Evolutionary conservation across 2,888 invertebrate species (phyloP).

Genomic region (Falcaria lacertinaria): DNA sequence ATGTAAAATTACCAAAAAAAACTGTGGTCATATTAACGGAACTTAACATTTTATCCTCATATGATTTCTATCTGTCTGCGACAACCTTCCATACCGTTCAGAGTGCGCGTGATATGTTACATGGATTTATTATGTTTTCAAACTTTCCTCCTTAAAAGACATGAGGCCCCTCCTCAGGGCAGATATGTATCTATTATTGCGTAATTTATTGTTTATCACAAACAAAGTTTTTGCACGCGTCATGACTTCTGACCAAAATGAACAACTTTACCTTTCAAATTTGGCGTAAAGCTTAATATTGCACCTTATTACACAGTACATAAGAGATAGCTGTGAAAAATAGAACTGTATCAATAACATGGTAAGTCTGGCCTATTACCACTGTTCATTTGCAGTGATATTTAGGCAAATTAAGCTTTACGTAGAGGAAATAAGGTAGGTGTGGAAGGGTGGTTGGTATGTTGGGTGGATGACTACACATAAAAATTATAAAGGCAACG

Average conservation of each 20-base stretch:
- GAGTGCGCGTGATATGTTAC: too few species aligned
- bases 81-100: too few species aligned
- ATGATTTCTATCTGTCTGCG: too few species aligned
- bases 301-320: background rate
- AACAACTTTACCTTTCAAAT: background rate
- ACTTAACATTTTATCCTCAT: too few species aligned
- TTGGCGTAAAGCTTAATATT: background rate
- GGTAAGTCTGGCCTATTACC: too few species aligned
- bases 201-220: background rate
- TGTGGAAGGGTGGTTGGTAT: constrained; percentile 1
- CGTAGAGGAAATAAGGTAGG: background rate
- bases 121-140: background rate
- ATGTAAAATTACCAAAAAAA: too few species aligned
- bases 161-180: background rate
- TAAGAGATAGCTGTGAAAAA: too few species aligned
- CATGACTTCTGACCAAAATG: background rate
- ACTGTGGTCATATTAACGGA: too few species aligned
- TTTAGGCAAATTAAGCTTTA: too few species aligned
- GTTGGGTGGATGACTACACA: constrained; percentile 7
- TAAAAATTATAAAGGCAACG: constrained; percentile 1
- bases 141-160: background rate
- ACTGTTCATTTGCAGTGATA: too few species aligned
- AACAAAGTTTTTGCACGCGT: background rate
- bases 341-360: too few species aligned
- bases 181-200: background rate